Evolutionary conservation across 2,113 vertebrate genomes (phyloP).

Genomic region (Polyodon spathula): DNA sequence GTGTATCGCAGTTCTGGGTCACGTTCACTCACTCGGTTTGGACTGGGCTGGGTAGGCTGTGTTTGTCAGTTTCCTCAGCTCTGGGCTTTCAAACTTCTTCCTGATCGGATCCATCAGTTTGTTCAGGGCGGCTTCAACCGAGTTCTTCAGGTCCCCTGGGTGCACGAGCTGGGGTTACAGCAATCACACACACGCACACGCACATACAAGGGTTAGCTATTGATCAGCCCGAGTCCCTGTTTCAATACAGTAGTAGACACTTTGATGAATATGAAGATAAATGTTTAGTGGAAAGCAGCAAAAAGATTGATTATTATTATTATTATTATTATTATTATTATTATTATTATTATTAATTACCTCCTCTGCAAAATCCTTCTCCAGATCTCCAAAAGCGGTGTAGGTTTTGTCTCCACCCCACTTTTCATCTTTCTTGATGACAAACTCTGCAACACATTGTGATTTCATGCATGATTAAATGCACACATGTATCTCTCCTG

Average conservation of each 20-base stretch:
- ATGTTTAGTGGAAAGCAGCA: no score
- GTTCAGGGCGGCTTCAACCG: conserved; percentile 80
- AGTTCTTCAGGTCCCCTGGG: conserved; percentile 90
- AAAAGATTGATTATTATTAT: no score
- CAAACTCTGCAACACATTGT: conserved; percentile 67
- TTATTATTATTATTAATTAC: conserved; percentile 39
- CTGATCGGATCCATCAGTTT: conserved; percentile 86
- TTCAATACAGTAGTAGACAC: no score
- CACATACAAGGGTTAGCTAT: neutral
- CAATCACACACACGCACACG: neutral
- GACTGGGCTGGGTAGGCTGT: conserved; percentile 70
- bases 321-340: conserved; percentile 1
- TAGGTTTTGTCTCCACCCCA: conserved; percentile 92
- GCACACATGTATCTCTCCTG: no score
- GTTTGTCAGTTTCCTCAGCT: conserved; percentile 72
- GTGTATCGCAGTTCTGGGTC: no score
- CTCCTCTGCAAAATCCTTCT: conserved; percentile 85
- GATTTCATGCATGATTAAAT: no score
- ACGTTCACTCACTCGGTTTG: conserved; percentile 81
- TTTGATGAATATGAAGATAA: no score
- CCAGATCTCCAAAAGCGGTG: conserved; percentile 66
- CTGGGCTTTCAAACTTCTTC: conserved; percentile 77
- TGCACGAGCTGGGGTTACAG: conserved; percentile 63
- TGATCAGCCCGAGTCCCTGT: no score
- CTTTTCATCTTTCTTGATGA: conserved; percentile 80